phyloP scores from a whole-genome alignment of 2,888 invertebrate genomes.

The Luperina nickerlii region DNA sequence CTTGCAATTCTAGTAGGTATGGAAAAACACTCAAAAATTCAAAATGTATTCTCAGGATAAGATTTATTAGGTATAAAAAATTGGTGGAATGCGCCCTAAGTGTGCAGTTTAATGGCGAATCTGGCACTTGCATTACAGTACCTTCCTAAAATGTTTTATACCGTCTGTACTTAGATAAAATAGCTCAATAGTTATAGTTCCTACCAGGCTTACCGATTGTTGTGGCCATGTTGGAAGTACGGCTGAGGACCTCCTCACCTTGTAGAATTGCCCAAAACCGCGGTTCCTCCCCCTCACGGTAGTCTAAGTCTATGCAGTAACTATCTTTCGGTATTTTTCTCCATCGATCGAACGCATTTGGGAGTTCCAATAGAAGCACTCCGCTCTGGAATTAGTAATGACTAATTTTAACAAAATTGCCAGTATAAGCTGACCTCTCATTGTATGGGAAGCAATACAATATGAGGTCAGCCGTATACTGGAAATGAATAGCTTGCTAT shows the following conservation, averaged over 20 bases:
- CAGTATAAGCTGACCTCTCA: not conserved
- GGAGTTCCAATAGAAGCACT: conserved; percentile 62
- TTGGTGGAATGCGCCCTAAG: too few relatives aligned
- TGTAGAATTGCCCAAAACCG: conserved; percentile 38
- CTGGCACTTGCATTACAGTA: not conserved
- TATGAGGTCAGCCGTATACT: not conserved
- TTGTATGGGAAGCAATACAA: not conserved
- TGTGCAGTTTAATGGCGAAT: not conserved
- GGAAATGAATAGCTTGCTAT: not conserved
- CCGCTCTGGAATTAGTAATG: conserved; percentile 63
- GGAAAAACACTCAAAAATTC: too few relatives aligned
- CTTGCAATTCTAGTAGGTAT: too few relatives aligned
- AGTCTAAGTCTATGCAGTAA: conserved; percentile 67
- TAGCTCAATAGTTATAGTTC: not conserved
- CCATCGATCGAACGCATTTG: conserved; percentile 69
- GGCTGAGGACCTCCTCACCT: not conserved
- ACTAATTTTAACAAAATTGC: not conserved
- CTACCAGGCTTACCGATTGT: conserved; percentile 64
- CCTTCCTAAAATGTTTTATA: not conserved
- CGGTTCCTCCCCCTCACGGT: conserved; percentile 13
- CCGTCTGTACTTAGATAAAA: not conserved
- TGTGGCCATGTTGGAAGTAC: conserved; percentile 30
- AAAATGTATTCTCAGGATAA: too few relatives aligned
- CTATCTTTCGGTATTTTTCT: conserved; percentile 37
- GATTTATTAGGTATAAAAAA: too few relatives aligned